Conservation (phyloP, 2,113 vertebrate genomes). For the Tichodroma muraria region DNA sequence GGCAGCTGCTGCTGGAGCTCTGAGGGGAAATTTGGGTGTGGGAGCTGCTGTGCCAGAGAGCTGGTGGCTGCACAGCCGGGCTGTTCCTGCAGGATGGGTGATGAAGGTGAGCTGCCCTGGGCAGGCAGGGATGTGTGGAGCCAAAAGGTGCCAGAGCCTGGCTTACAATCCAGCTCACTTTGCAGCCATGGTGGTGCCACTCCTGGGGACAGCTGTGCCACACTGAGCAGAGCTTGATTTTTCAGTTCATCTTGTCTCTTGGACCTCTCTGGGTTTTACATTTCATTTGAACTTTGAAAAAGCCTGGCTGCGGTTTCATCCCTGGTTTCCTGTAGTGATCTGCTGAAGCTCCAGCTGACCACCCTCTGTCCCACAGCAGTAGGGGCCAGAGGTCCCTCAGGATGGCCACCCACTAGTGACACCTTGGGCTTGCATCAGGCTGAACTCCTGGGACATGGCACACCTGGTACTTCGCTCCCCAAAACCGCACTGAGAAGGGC, state of each 20-base stretch:
- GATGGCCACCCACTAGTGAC: rapidly evolving
- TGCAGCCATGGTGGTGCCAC: background rate
- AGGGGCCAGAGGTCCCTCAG: background rate
- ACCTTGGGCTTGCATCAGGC: background rate
- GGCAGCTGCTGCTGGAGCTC: background rate
- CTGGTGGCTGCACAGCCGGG: rapidly evolving
- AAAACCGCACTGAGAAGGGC: background rate
- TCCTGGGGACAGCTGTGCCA: background rate
- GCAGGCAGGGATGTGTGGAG: background rate
- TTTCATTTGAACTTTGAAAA: background rate
- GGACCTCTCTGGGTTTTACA: background rate
- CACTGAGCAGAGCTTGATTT: background rate
- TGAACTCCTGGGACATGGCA: background rate
- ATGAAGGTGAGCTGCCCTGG: background rate
- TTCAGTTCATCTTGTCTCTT: background rate
- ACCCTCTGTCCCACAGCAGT: rapidly evolving
- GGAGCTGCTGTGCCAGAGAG: background rate
- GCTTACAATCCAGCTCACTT: background rate
- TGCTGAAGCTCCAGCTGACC: background rate
- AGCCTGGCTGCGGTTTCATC: background rate
- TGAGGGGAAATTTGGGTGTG: background rate
- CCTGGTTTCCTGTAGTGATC: background rate
- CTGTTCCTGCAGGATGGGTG: background rate
- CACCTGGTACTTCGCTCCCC: background rate
- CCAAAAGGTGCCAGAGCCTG: background rate